Evolutionary conservation across 1,140 invertebrate species (phyloP), one percentile per base, ranked within the genome.

Genomic region (Diorhabda elongata): DNA sequence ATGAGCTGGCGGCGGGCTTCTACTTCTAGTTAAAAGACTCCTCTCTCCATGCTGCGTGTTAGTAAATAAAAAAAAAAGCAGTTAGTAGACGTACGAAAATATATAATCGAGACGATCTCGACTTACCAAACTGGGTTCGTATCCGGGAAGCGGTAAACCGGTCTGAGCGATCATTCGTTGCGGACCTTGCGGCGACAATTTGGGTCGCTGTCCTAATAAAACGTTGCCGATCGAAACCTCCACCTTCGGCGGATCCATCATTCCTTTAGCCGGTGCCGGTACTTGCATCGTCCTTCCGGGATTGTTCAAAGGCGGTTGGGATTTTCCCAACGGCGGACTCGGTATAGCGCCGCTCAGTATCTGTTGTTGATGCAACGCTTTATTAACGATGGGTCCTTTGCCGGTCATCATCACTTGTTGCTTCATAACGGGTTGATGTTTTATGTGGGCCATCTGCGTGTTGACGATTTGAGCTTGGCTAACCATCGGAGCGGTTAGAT

Each of bases 1-100:
- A 82, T 92, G 90, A 72, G 91, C 91, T 75, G 91, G 90, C 77
- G 90, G 90, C 74, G 91, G 90, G 82, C 89, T 91, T 83, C 89
- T 87, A 66, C 85, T 79, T 65, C 75, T 72, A 77, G 80, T 82
- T 80, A 81, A 83, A 45, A 78, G 76, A 74, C 79, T 79, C 74
- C 81, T 74, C 64, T 84, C 83, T 67, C 78, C 76, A 80, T 84
- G 82, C 83, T 85, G 83, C 80, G 67, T 75, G 73, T 77, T 76
- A 78, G 74, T 78, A 64, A 73, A 62, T 78, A 64, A 73, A 62
- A 44, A 71, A 69, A 71, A 68, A 67, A 63, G 69, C 65, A 63
- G 69, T 71, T 73, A 71, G 75, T 75, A 52, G n/a, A 52, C 64
- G 63, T 1, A 26, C 26, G 58, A 9, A 44, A 42, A 73, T 66